Percentiles rank a stretch among this genome's conserved stretches.
Evolutionary conservation across 2,797 vertebrate species (phyloP).

Genomic region (Hippopotamyrus pictus): DNA sequence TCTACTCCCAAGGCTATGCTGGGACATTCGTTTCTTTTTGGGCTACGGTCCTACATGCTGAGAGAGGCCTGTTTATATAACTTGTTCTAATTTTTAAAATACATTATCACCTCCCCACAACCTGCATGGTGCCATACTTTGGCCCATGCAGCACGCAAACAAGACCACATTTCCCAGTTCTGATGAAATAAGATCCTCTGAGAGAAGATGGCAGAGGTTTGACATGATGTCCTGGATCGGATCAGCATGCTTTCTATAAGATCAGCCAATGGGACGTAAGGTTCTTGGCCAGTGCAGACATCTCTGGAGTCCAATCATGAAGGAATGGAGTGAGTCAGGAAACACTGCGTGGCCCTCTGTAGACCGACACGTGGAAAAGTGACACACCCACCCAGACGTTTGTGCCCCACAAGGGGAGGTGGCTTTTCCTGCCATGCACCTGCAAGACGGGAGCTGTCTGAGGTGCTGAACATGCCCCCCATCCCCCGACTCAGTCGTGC

Average conservation of each 20-base stretch:
- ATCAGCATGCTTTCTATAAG: not conserved
- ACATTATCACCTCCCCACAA: not conserved
- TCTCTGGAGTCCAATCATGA: not conserved
- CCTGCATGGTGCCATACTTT: not conserved
- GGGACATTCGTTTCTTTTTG: not conserved
- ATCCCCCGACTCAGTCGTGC: not conserved
- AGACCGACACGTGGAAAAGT: not conserved
- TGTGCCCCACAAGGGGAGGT: not conserved
- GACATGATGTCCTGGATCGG: not conserved
- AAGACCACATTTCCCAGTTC: not conserved
- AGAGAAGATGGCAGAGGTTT: not conserved
- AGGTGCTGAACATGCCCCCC: slow-evolving; percentile 17
- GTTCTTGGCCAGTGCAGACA: not conserved
- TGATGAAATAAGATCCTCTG: not conserved
- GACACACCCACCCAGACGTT: not conserved
- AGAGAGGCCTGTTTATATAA: not conserved
- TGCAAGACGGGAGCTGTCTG: slow-evolving; percentile 14
- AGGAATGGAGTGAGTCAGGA: not conserved
- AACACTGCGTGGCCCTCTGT: not conserved
- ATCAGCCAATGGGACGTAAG: not conserved
- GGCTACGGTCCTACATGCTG: not conserved
- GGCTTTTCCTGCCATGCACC: not conserved
- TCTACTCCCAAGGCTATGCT: not conserved
- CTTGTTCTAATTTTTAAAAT: not conserved
- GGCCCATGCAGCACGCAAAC: not conserved